Base-by-base conservation (phyloP, 2,113 vertebrate genomes). In the Empidonax alnorum region DNA sequence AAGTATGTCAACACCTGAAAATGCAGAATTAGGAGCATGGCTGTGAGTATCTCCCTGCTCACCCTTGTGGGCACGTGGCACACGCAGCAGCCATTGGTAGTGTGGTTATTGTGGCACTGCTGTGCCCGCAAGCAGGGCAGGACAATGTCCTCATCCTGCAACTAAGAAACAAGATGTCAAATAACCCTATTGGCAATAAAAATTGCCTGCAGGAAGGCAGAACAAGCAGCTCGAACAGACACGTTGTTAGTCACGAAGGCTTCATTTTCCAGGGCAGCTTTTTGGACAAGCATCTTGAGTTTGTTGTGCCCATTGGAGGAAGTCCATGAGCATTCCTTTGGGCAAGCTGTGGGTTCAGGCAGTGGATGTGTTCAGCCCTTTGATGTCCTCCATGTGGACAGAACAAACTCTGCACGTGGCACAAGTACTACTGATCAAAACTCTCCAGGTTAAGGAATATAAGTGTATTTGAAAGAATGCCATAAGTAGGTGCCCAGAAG, bases 391-490 rank as follows among this genome's bases (percentile, higher is more conserved):
- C 2, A 0, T 18, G 11, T 49, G 67, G 37, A 68, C 11, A 47
- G 49, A n/a, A 68, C 3, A 4, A 44, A 27, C 30, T 72, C 44
- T 5, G 7, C 20, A 24, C 0, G 1, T 37, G 80, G 69, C 56
- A 85, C 49, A 84, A 63, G 7, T 33, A 61, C 11, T 1, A 2
- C 53, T 47, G 47, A 92, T 47, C 30, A 77, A 44, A 94, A 47
- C 25, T 55, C 37, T 74, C 33, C 1, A 3, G 61, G 37, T 50
- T 56, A 35, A 22, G 30, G 31, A 74, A 25, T 44, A 5, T 14
- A 78, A 58, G 30, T 15, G 7, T 37, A 24, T 72, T 59, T 89
- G 72, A 92, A 92, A 94, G 73, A 58, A 62, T 80, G 63, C 74
- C 8, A 0, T 52, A 82, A 65, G 20, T 59, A 72, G 65, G 37